Evolutionary conservation across 2,113 vertebrate species (phyloP), one percentile per base, ranked within the genome.

Genomic region (Cyanoramphus novaezelandiae): DNA sequence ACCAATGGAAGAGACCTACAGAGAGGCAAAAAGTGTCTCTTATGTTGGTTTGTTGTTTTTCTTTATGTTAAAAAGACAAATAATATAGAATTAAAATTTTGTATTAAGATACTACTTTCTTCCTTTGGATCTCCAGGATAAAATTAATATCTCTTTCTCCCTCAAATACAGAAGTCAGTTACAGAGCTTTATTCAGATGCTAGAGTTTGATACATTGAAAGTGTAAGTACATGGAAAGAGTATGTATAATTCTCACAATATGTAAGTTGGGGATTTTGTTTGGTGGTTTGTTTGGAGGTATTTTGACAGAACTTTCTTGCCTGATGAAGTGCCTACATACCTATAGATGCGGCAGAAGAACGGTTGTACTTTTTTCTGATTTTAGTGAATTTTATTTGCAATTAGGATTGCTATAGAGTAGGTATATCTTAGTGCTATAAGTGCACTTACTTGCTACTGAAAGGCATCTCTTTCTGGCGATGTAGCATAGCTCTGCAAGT

Each of bases 361-460:
- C 29, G n/a, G 2, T 17, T 52, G 18, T 49, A 41, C 27, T 44
- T 50, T 78, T 68, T 85, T 47, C 37, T 65, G n/a, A 39, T 76
- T 64, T 68, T 57, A 69, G 6, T 68, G 43, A 53, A 28, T 59
- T 88, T 84, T 67, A 33, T 43, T 70, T 84, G 46, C 52, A 29
- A 8, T 82, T 68, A 39, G n/a, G 43, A 75, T 84, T 82, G 64
- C 43, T 71, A 8, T 17, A 67, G 49, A 49, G 9, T n/a, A 53
- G 33, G 27, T 5, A 2, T 49, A 35, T 64, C 29, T 13, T 13
- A 63, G 25, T 70, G 25, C 37, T 74, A 3, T 80, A 81, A 84
- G 18, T 86, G 72, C 92, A 64, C 23, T 86, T 20, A 74, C 47
- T 84, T 85, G 59, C 47, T 81, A 28, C 65, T 88, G 80, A 95